A percentile compares a stretch with the other conserved stretches of the same genome.
phyloP scores from a whole-genome alignment of 2,797 vertebrate species.

The Acanthurus leucopareius region DNA sequence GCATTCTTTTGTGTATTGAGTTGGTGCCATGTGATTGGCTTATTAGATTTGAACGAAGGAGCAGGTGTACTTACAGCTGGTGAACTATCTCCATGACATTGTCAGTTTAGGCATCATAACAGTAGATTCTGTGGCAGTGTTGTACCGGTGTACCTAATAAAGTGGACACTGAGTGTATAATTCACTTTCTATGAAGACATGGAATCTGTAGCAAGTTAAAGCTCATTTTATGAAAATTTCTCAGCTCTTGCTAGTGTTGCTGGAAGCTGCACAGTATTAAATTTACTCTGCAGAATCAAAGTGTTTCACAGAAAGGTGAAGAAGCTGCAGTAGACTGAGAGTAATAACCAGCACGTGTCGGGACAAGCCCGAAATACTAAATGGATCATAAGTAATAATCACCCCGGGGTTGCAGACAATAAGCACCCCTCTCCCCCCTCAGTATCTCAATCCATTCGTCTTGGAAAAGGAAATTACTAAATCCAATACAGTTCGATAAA shows the following conservation, averaged over 20 bases:
- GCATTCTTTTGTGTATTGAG: too few species aligned
- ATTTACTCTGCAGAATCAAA: constrained; percentile 7
- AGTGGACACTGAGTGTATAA: too few species aligned
- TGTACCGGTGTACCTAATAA: neutral
- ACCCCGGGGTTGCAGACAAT: constrained; percentile 77
- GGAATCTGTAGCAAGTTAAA: too few species aligned
- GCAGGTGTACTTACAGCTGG: too few species aligned
- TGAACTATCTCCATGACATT: too few species aligned
- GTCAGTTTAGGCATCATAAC: too few species aligned
- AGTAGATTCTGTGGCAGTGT: neutral
- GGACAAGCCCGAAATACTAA: constrained; percentile 68
- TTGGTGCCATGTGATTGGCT: too few species aligned
- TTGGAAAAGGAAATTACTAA: constrained; percentile 85
- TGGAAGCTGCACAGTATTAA: neutral
- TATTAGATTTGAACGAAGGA: too few species aligned
- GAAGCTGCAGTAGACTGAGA: constrained; percentile 35
- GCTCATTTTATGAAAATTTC: neutral
- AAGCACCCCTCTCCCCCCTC: constrained; percentile 38
- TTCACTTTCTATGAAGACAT: neutral
- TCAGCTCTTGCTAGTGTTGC: too few species aligned
- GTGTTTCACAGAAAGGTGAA: constrained; percentile 43
- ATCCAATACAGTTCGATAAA: constrained; percentile 83
- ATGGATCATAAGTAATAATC: constrained; percentile 84
- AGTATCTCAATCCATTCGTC: constrained; percentile 83
- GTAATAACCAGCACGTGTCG: constrained; percentile 60